These are phyloP conservation scores for Ormia ochracea DNA, from an alignment of 2,888 invertebrate genomes.

Conservation along the genomic window DNA sequence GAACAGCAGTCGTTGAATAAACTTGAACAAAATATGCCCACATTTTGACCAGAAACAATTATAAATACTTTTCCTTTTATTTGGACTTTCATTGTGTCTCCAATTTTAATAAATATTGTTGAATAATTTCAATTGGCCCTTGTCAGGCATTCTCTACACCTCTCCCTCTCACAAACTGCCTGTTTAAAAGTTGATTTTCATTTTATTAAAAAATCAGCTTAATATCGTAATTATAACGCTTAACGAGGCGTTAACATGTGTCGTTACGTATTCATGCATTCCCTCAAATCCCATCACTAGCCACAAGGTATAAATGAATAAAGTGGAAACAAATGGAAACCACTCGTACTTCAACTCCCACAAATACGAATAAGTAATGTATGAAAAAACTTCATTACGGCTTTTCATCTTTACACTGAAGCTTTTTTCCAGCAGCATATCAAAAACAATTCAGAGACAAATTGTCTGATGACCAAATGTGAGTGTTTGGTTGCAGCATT, in stretches of 20 bases:
- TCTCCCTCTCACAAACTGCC: too few species aligned
- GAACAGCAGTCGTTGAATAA: neutral
- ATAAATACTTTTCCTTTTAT: neutral
- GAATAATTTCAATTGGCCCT: conserved; percentile 27
- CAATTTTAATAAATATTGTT: neutral
- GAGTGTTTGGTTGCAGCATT: conserved; percentile 35
- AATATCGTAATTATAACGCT: conserved; percentile 69
- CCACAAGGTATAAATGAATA: conserved; percentile 57
- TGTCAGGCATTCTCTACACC: neutral
- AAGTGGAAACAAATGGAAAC: conserved; percentile 5
- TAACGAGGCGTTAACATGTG: conserved; percentile 70
- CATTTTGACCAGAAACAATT: neutral
- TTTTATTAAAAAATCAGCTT: conserved; percentile 47
- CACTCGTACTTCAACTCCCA: neutral
- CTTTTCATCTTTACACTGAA: conserved; percentile 51
- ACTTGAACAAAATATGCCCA: neutral
- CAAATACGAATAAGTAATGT: neutral
- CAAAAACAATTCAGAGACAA: conserved; percentile 55
- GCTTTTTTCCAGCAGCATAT: conserved; percentile 51
- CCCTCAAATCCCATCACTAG: conserved; percentile 41
- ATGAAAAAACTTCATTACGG: conserved; percentile 33
- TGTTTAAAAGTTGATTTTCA: conserved; percentile 8
- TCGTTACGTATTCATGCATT: conserved; percentile 60
- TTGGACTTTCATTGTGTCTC: neutral
- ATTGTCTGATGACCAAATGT: conserved; percentile 59